phyloP scores from a whole-genome alignment of 2,888 invertebrate species.

The Deilephila porcellus region DNA sequence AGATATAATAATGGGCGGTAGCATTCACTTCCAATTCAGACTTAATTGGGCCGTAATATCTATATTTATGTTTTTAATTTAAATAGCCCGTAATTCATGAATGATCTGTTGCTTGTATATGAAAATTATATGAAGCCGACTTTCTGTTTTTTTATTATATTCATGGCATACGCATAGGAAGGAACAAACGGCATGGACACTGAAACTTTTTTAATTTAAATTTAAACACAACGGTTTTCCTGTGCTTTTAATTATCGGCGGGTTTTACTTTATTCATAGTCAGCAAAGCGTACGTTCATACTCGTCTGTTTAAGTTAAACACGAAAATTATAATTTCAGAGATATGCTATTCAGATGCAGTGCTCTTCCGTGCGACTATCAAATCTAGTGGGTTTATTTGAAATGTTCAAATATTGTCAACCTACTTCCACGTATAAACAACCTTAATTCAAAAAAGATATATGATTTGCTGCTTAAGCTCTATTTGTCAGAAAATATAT shows the following conservation, averaged over 20 bases:
- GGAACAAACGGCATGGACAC: not conserved
- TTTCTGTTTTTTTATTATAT: not conserved
- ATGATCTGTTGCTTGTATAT: not conserved
- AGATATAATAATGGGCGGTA: not conserved
- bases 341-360: no score
- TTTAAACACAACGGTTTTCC: not conserved
- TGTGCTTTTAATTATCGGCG: not conserved
- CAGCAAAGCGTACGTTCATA: not conserved
- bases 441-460: no score
- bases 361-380: no score
- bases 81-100: not conserved
- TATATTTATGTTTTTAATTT: not conserved
- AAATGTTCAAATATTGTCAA: no score
- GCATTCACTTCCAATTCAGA: not conserved
- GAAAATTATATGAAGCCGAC: not conserved
- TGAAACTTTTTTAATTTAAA: conserved; percentile 6
- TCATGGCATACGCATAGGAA: not conserved
- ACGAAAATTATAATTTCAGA: not conserved
- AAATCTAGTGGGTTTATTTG: no score
- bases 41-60: not conserved
- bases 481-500: no score
- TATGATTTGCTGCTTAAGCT: no score
- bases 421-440: no score
- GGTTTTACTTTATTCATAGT: not conserved
- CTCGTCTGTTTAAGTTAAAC: not conserved